These are phyloP conservation scores for Poecilia latipinna DNA, from an alignment of 2,113 vertebrate genomes.

Conservation along the genomic window DNA sequence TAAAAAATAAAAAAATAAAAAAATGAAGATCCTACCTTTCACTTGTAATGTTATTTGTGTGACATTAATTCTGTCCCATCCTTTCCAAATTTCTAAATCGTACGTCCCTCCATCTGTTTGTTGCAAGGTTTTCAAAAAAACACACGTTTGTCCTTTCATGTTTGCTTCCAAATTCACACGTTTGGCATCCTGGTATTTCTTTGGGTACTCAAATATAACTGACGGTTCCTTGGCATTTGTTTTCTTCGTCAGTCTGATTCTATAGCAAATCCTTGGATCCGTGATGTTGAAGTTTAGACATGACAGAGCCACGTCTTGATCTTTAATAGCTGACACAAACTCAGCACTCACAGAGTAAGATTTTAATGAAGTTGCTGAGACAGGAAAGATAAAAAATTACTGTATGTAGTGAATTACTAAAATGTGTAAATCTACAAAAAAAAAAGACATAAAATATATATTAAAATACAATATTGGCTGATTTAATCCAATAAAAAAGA, in stretches of 20 bases:
- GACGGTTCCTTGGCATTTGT: background rate
- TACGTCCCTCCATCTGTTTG: slow-evolving; percentile 53
- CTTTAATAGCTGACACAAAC: background rate
- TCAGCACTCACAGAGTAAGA: background rate
- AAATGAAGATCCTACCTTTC: slow-evolving; percentile 46
- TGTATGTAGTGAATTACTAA: background rate
- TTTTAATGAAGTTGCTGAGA: background rate
- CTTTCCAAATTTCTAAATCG: slow-evolving; percentile 40
- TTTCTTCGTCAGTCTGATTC: slow-evolving; percentile 26
- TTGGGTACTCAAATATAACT: slow-evolving; percentile 32
- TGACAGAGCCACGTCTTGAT: slow-evolving; percentile 30
- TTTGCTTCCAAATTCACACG: slow-evolving; percentile 9
- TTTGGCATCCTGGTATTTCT: background rate
- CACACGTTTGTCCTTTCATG: slow-evolving; percentile 12
- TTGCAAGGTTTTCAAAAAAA: slow-evolving; percentile 37
- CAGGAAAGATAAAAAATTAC: no score
- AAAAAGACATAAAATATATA: background rate
- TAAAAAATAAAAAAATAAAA: background rate
- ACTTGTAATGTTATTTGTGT: slow-evolving; percentile 57
- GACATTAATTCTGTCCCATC: slow-evolving; percentile 24
- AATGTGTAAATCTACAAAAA: background rate
- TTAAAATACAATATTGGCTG: background rate
- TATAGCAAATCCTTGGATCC: background rate
- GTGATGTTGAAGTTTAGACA: slow-evolving; percentile 18
- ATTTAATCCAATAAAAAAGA: background rate